phyloP scores from a whole-genome alignment of 1,140 invertebrate genomes.

The Drosophila takahashii region DNA sequence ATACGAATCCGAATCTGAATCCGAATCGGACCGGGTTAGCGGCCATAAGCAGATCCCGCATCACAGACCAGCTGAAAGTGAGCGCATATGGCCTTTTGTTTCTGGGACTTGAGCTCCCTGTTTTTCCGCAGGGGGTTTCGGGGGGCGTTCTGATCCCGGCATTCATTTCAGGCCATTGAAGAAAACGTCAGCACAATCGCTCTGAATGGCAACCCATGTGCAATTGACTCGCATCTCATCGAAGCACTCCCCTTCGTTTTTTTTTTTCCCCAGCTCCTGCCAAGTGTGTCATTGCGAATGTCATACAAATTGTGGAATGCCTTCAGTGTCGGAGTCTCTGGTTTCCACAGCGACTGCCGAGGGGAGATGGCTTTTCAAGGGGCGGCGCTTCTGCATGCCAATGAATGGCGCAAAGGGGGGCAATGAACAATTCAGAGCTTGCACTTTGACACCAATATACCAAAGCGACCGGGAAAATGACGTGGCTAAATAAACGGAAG shows the following conservation, averaged over 20 bases:
- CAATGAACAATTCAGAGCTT: conserved; percentile 29
- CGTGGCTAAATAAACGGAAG: neutral
- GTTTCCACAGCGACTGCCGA: neutral
- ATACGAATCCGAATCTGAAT: neutral
- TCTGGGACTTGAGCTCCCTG: neutral
- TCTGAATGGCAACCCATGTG: conserved; percentile 8
- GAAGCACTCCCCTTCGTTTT: neutral
- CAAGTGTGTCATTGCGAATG: conserved; percentile 66
- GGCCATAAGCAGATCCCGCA: conserved; percentile 30
- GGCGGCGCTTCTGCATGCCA: neutral
- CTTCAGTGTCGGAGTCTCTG: conserved; percentile 12
- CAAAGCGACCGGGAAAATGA: neutral
- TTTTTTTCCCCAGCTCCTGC: conserved; percentile 2
- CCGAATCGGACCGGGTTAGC: conserved; percentile 9
- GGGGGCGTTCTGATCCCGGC: conserved; percentile 1
- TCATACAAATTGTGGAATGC: conserved; percentile 66
- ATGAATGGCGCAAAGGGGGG: neutral
- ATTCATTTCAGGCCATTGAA: conserved; percentile 18
- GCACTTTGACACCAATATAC: conserved; percentile 15
- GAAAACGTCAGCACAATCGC: conserved; percentile 16
- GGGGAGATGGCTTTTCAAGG: neutral
- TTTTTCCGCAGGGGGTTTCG: neutral
- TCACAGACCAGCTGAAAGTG: conserved; percentile 8
- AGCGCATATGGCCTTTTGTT: conserved; percentile 30
- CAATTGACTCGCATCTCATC: conserved; percentile 32